These are phyloP conservation scores for Cryptocephalus moraei DNA, from an alignment of 2,888 invertebrate genomes.

Conservation along the genomic window DNA sequence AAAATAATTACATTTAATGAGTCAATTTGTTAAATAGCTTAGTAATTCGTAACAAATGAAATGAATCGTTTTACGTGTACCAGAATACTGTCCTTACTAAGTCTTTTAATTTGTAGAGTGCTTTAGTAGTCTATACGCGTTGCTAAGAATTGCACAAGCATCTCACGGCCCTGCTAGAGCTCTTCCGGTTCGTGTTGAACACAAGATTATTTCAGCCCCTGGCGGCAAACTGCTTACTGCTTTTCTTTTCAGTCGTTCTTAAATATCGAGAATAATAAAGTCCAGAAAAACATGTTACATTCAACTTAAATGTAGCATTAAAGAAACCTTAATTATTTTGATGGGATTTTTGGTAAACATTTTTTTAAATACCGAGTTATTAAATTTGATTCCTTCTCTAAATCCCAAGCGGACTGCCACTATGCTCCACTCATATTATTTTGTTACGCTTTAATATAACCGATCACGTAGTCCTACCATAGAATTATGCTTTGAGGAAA, in stretches of 20 bases:
- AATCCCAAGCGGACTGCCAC: no score
- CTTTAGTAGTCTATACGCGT: constrained; percentile 31
- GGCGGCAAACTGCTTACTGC: constrained; percentile 15
- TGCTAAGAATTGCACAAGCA: constrained; percentile 25
- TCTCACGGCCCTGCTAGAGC: constrained; percentile 25
- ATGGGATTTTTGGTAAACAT: neutral
- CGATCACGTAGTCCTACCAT: no score
- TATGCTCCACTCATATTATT: no score
- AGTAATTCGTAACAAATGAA: no score
- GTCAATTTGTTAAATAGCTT: no score
- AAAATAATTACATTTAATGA: no score
- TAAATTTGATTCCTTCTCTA: neutral
- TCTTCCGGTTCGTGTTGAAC: constrained; percentile 28
- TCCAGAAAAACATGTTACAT: constrained; percentile 13
- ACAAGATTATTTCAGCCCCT: constrained; percentile 24
- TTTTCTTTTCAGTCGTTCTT: constrained; percentile 13
- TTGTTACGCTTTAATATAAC: no score
- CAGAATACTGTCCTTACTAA: neutral
- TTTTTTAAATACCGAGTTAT: neutral
- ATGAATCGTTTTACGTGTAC: neutral
- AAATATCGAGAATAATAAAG: constrained; percentile 17
- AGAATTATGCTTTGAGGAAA: no score
- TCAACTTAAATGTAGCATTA: neutral
- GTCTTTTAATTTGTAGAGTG: constrained; percentile 23
- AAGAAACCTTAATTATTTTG: neutral